Conservation (phyloP, 1,140 invertebrate species). For the Macrocentrus cingulum region DNA sequence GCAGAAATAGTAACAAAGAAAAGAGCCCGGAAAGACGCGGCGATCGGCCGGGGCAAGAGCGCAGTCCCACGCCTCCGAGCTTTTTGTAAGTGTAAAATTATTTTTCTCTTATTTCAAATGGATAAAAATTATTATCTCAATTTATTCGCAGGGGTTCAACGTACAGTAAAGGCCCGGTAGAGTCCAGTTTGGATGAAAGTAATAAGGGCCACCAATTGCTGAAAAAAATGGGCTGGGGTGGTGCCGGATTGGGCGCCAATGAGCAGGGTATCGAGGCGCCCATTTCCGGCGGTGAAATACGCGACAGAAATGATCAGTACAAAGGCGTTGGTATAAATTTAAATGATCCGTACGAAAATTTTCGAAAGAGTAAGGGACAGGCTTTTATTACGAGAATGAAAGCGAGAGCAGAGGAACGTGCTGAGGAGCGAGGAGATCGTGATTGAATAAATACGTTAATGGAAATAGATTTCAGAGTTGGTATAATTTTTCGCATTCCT, state of each 20-base stretch:
- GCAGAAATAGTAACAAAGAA: slow-evolving; percentile 53
- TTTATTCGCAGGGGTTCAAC: slow-evolving; percentile 49
- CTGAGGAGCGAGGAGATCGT: slow-evolving; percentile 59
- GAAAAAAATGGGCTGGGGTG: slow-evolving; percentile 94
- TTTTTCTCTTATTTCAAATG: too few species aligned
- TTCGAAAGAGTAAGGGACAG: slow-evolving; percentile 94
- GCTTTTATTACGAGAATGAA: slow-evolving; percentile 96
- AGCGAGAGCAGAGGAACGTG: slow-evolving; percentile 82
- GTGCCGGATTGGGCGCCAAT: slow-evolving; percentile 84
- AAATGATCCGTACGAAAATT: slow-evolving; percentile 95
- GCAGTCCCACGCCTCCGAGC: slow-evolving; percentile 79
- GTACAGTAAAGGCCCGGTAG: slow-evolving; percentile 61
- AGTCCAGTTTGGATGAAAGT: slow-evolving; percentile 70
- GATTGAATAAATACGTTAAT: slow-evolving; percentile 35
- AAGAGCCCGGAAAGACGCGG: slow-evolving; percentile 51
- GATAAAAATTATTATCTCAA: background rate
- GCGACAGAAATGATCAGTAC: slow-evolving; percentile 89
- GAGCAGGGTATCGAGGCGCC: slow-evolving; percentile 95
- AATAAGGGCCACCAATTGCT: slow-evolving; percentile 96
- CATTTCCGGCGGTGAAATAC: slow-evolving; percentile 86
- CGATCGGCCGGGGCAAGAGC: slow-evolving; percentile 56
- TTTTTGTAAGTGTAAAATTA: slow-evolving; percentile 72
- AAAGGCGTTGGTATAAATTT: slow-evolving; percentile 89
- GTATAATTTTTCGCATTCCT: slow-evolving; percentile 23
- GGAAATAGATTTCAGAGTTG: background rate